Percentiles rank a stretch among this genome's conserved stretches.
These are phyloP conservation scores for Urosaurus nigricauda DNA, from an alignment of 2,797 vertebrate genomes.

Conservation along the genomic window DNA sequence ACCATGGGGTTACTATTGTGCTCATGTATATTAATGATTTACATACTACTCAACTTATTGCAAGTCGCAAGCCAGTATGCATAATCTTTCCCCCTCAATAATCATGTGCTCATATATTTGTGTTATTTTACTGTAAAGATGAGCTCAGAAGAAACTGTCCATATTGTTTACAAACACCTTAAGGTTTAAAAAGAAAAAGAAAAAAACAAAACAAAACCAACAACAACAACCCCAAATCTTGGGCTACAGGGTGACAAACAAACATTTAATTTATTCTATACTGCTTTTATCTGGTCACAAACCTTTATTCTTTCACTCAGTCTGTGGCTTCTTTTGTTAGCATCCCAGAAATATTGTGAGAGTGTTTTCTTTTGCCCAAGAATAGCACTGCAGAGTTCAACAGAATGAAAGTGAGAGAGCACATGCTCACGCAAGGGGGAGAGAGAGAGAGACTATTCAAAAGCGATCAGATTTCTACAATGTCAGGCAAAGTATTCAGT, in stretches of 20 bases:
- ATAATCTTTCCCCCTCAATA: background rate
- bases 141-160: background rate
- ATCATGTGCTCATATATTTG: background rate
- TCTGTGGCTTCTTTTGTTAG: slow-evolving; percentile 35
- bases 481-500: slow-evolving; percentile 56
- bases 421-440: slow-evolving; percentile 36
- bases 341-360: slow-evolving; percentile 9
- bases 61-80: background rate
- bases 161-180: background rate
- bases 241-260: background rate
- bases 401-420: slow-evolving; percentile 66
- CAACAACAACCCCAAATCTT: background rate
- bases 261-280: background rate
- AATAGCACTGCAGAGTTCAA: slow-evolving; percentile 67
- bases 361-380: slow-evolving; percentile 45
- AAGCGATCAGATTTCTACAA: slow-evolving; percentile 72
- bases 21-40: background rate
- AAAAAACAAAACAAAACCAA: no score
- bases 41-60: background rate
- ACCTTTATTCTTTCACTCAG: background rate
- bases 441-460: slow-evolving; percentile 60
- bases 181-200: background rate
- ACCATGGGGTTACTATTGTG: background rate
- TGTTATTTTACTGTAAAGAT: background rate
- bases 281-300: background rate